A percentile compares a stretch with the other conserved stretches of the same genome.
These are phyloP conservation scores for Monochamus alternatus DNA, from an alignment of 2,888 invertebrate genomes.

Conservation along the genomic window DNA sequence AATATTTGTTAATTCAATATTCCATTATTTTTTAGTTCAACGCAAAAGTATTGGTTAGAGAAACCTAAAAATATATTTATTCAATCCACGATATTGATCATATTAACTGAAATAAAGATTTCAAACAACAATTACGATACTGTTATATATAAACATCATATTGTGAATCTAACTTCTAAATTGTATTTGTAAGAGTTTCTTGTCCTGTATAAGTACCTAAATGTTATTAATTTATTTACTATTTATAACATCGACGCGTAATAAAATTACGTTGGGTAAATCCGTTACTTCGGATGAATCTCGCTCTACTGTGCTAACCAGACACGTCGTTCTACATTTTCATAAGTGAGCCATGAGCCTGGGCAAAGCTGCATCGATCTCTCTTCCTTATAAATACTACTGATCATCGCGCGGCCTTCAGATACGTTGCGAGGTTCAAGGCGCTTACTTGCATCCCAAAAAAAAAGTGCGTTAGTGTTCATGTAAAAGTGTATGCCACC, in stretches of 20 bases:
- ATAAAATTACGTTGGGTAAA: neutral
- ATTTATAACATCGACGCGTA: neutral
- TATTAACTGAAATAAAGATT: too few species aligned
- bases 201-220: too few species aligned
- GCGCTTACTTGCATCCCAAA: conserved; percentile 56
- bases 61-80: too few species aligned
- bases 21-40: too few species aligned
- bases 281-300: conserved; percentile 23
- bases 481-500: conserved; percentile 9
- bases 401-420: conserved; percentile 63
- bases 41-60: too few species aligned
- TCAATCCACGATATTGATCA: too few species aligned
- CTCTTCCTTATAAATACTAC: conserved; percentile 68
- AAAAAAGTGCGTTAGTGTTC: conserved; percentile 16
- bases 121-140: too few species aligned
- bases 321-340: conserved; percentile 67
- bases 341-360: conserved; percentile 64
- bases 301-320: conserved; percentile 40
- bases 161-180: too few species aligned
- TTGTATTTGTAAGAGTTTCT: too few species aligned
- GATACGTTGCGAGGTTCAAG: conserved; percentile 67
- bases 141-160: too few species aligned
- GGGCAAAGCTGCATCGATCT: conserved; percentile 62
- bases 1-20: too few species aligned
- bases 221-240: neutral